These are phyloP conservation scores for Artibeus lituratus DNA, from an alignment of 2,797 vertebrate genomes.

Conservation along the genomic window DNA sequence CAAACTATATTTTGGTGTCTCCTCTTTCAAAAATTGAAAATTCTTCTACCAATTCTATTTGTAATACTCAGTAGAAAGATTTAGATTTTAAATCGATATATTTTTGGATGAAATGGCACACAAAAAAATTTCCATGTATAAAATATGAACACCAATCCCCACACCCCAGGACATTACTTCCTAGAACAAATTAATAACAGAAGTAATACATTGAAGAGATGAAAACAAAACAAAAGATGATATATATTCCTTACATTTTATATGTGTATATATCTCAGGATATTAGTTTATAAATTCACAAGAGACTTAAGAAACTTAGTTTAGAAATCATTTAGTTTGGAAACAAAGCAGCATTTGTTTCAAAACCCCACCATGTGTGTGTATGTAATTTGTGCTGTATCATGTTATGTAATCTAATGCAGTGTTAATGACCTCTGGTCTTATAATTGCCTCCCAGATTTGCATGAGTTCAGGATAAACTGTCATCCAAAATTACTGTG, in stretches of 20 bases:
- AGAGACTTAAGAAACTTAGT: not conserved
- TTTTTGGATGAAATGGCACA: not conserved
- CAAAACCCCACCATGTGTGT: not conserved
- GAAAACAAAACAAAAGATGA: not conserved
- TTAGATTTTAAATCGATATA: not conserved
- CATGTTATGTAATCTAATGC: conserved; percentile 76
- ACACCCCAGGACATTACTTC: not conserved
- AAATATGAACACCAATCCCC: not conserved
- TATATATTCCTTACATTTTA: not conserved
- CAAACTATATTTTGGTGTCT: conserved; percentile 15
- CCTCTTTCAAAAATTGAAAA: conserved; percentile 14
- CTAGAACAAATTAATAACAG: not conserved
- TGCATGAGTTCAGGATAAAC: conserved; percentile 75
- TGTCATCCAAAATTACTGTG: conserved; percentile 85
- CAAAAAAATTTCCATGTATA: not conserved
- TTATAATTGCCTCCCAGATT: conserved; percentile 74
- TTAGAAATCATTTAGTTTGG: not conserved
- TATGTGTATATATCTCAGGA: not conserved
- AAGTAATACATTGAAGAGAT: not conserved
- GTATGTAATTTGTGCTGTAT: conserved; percentile 43
- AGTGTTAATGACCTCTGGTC: conserved; percentile 75
- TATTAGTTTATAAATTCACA: not conserved
- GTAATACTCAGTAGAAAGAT: not conserved
- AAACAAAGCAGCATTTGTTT: not conserved
- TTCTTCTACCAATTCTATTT: conserved; percentile 2